Conservation (phyloP, 1,140 invertebrate species). For the Drosophila sproati region DNA sequence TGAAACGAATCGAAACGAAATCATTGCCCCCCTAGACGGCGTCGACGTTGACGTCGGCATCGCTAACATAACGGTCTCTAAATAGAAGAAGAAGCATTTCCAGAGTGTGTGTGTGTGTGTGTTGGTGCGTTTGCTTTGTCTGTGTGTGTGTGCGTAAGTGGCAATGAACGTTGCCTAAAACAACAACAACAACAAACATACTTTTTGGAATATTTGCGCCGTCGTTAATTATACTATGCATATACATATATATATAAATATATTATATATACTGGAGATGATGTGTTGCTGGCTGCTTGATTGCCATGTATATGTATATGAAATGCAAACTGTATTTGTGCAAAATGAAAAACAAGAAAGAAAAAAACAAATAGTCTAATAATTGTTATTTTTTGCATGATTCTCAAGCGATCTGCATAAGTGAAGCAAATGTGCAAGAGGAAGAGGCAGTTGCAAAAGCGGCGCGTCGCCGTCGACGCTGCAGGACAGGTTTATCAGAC, state of each 20-base stretch:
- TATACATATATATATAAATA: too few species aligned
- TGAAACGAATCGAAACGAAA: constrained; percentile 62
- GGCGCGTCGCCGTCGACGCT: constrained; percentile 14
- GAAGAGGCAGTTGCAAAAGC: constrained; percentile 32
- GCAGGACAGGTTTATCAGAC: constrained; percentile 50
- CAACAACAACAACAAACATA: constrained; percentile 46
- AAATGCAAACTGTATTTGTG: constrained; percentile 35
- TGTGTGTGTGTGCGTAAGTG: constrained; percentile 39
- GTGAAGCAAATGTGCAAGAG: constrained; percentile 46
- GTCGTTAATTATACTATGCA: constrained; percentile 42
- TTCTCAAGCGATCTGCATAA: constrained; percentile 25
- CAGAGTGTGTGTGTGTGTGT: constrained; percentile 13
- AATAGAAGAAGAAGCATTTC: constrained; percentile 22
- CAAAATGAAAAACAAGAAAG: constrained; percentile 23
- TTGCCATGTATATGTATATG: constrained; percentile 43
- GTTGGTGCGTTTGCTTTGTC: constrained; percentile 42
- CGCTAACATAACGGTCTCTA: constrained; percentile 38
- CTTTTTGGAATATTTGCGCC: constrained; percentile 70
- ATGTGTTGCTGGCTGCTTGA: constrained; percentile 11
- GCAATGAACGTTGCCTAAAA: constrained; percentile 71
- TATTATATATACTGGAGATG: constrained; percentile 21
- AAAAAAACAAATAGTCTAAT: constrained; percentile 20
- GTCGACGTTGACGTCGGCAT: neutral
- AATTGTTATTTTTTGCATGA: constrained; percentile 13
- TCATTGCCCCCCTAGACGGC: constrained; percentile 16